Evolutionary conservation across 53 echinoderm and acorn worm species (phyloP).

Genomic region (Holothuria leucospilota): DNA sequence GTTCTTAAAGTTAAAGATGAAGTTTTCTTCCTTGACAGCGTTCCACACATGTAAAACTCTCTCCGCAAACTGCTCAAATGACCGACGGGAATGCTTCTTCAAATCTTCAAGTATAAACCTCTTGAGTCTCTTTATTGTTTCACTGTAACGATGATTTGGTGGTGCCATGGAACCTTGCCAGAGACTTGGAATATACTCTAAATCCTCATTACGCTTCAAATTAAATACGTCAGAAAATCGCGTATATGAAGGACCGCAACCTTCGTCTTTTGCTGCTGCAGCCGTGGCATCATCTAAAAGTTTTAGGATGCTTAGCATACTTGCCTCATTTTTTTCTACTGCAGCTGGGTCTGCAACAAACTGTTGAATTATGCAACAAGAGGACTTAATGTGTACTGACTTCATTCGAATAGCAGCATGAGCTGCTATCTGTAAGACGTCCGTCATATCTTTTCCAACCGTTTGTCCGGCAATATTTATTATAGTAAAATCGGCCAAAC

Average conservation of each 20-base stretch:
- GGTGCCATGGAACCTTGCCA: conserved; percentile 37
- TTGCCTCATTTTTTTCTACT: conserved; percentile 17
- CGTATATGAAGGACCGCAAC: not conserved
- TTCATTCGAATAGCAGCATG: conserved; percentile 37
- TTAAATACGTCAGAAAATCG: conserved; percentile 44
- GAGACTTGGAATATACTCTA: conserved; percentile 30
- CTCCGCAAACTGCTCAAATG: not conserved
- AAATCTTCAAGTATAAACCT: not conserved
- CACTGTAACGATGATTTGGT: conserved; percentile 42
- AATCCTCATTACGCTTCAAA: conserved; percentile 12
- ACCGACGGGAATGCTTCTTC: not conserved
- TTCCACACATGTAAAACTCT: conserved; percentile 17
- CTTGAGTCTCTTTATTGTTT: conserved; percentile 8
- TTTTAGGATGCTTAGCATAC: not conserved
- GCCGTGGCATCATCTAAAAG: conserved; percentile 3
- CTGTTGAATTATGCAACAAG: conserved; percentile 30
- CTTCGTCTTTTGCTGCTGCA: conserved; percentile 26
- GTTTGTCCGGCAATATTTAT: conserved; percentile 41
- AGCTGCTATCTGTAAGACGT: conserved; percentile 31
- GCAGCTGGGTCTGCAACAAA: conserved; percentile 27
- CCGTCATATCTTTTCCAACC: conserved; percentile 39
- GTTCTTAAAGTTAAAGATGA: conserved; percentile 35
- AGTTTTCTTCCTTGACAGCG: conserved; percentile 35
- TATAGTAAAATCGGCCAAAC: conserved; percentile 18
- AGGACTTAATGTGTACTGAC: not conserved